These are phyloP conservation scores for Biston stratarius DNA, from an alignment of 2,888 invertebrate genomes.

Conservation along the genomic window DNA sequence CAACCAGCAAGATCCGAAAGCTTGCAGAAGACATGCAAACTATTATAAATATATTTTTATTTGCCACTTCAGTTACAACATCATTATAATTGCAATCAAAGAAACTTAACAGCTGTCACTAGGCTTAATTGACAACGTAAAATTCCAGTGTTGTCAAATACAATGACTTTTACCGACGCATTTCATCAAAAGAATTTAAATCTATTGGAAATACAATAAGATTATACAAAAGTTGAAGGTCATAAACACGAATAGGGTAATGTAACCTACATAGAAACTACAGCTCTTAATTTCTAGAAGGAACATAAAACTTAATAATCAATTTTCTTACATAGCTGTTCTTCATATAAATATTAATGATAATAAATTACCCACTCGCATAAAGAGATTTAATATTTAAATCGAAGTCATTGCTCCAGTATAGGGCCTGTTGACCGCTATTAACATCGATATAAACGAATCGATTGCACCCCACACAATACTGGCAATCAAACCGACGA, in stretches of 20 bases:
- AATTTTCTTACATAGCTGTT: constrained; percentile 25
- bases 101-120: constrained; percentile 56
- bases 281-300: constrained; percentile 9
- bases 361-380: constrained; percentile 38
- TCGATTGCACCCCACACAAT: constrained; percentile 59
- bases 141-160: constrained; percentile 46
- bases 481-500: constrained; percentile 59
- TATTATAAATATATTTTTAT: not conserved
- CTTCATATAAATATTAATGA: constrained; percentile 36
- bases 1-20: not conserved
- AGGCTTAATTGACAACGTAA: constrained; percentile 63
- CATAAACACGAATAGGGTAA: not conserved
- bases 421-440: constrained; percentile 46
- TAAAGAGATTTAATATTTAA: constrained; percentile 40
- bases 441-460: constrained; percentile 43
- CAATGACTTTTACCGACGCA: constrained; percentile 35
- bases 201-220: not conserved
- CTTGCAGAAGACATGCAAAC: not conserved
- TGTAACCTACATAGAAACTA: not conserved
- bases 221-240: not conserved
- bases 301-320: constrained; percentile 29
- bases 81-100: constrained; percentile 46
- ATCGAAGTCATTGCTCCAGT: constrained; percentile 41
- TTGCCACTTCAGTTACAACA: constrained; percentile 32
- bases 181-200: not conserved